Base-by-base conservation (phyloP, 1,140 invertebrate species). In the Drosophila yakuba region DNA sequence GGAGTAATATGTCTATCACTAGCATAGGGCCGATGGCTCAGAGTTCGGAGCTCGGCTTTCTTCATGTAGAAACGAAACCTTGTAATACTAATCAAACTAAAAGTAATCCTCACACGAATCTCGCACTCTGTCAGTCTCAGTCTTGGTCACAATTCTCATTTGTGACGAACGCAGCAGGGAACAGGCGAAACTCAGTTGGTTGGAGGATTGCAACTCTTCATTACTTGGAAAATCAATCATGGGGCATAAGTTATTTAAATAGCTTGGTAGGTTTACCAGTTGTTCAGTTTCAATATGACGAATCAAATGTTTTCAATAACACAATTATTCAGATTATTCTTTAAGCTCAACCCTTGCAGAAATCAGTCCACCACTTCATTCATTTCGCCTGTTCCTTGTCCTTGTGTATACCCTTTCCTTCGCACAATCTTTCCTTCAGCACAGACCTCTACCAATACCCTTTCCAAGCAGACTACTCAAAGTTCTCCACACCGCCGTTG, bases 1-100 rank as follows among this genome's bases (percentile, higher is more conserved):
- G 8, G 66, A 59, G 64, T 78, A 79, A 72, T 79, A 84, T 78
- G 84, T 84, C 85, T 89, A 89, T 89, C 84, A 89, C 84, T 89
- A 89, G 84, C 84, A 89, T 71, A 78, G 74, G 74, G 62, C 43
- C 74, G 63, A 72, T 35, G 45, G 58, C 52, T 74, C 50, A 48
- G 23, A 67, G 56, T 39, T n/a, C 11, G 39, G 57, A 39, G 38
- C 36, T 56, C 61, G 39, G 73, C 52, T 48, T 36, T 64, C 38
- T 6, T 47, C 23, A 68, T 60, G 43, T 11, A 60, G 72, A 78
- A 83, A 79, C 63, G 62, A 88, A 83, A 88, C 66, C 66, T 56
- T 55, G 57, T 76, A 80, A 59, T 63, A 68, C 62, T 69, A 78
- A 78, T 32, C 25, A 39, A 77, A 60, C 56, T 45, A 86, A 39